A percentile compares a stretch with the other conserved stretches of the same genome.
Conservation (phyloP, 2,888 invertebrate genomes). For the Mesoligia furuncula region DNA sequence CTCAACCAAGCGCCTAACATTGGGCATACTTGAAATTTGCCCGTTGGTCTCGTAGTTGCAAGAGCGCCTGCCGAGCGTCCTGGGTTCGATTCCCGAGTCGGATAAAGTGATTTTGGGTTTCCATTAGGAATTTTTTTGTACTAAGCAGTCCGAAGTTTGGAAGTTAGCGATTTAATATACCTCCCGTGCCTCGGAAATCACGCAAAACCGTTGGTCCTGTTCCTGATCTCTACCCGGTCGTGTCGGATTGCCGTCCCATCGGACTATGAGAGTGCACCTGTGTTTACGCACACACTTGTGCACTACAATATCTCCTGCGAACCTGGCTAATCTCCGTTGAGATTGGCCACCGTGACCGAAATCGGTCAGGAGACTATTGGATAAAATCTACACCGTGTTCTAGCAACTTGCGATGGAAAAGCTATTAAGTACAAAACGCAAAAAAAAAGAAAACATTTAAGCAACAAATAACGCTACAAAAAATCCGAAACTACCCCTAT, state of each 20-base stretch:
- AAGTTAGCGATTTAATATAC: too few relatives aligned
- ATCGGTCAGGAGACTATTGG: neutral
- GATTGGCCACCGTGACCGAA: neutral
- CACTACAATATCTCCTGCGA: neutral
- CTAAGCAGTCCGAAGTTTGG: too few relatives aligned
- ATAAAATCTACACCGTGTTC: neutral
- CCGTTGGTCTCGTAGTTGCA: too few relatives aligned
- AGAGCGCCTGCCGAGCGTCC: too few relatives aligned
- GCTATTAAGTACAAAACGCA: neutral
- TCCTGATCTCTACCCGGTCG: neutral
- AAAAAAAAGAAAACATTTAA: too few relatives aligned
- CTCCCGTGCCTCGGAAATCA: neutral
- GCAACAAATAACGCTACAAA: conserved; percentile 12
- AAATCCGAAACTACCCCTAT: conserved; percentile 9
- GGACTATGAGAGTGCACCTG: neutral
- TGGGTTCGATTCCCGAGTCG: too few relatives aligned
- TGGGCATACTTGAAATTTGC: too few relatives aligned
- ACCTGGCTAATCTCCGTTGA: neutral
- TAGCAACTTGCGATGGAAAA: neutral
- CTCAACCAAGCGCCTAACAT: neutral
- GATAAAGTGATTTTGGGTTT: too few relatives aligned
- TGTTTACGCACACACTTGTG: neutral
- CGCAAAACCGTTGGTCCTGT: too few relatives aligned
- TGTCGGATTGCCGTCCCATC: neutral
- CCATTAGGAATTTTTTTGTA: too few relatives aligned